Evolutionary conservation across 2,113 vertebrate species (phyloP).

Genomic region (Ptilorrhoa leucosticta): DNA sequence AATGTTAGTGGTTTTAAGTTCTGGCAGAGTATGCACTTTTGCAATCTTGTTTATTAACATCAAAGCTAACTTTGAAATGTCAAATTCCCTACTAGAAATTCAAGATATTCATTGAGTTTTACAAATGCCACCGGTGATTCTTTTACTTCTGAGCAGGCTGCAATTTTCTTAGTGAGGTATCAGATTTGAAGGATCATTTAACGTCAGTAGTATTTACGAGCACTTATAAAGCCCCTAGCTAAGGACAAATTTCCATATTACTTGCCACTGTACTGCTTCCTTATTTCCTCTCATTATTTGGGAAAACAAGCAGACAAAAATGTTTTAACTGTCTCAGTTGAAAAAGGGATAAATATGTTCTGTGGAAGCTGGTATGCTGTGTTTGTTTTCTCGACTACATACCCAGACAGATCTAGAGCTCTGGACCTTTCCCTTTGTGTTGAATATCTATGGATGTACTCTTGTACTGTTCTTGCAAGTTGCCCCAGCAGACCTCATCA

Average conservation of each 20-base stretch:
- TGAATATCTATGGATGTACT: neutral
- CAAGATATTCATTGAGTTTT: conserved; percentile 39
- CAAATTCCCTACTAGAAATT: conserved; percentile 41
- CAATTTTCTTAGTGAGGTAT: conserved; percentile 52
- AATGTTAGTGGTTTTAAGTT: conserved; percentile 13
- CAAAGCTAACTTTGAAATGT: conserved; percentile 60
- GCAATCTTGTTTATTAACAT: conserved; percentile 34
- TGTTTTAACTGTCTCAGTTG: neutral
- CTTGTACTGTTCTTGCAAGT: neutral
- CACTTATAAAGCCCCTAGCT: neutral
- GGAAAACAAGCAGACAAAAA: neutral
- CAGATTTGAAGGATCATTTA: conserved; percentile 49
- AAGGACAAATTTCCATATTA: conserved; percentile 49
- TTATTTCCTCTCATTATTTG: neutral
- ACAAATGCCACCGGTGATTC: conserved; percentile 47
- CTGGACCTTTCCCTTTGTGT: neutral
- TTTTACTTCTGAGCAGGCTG: conserved; percentile 18
- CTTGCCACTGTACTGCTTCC: neutral
- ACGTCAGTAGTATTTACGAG: conserved; percentile 17
- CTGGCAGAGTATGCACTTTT: neutral
- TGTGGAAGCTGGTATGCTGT: neutral
- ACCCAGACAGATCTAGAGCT: neutral
- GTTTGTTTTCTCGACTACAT: neutral
- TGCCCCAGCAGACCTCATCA: neutral
- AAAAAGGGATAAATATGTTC: neutral